A percentile compares a stretch with the other conserved stretches of the same genome.
phyloP scores from a whole-genome alignment of 2,888 invertebrate genomes.

The Diaprepes abbreviatus region DNA sequence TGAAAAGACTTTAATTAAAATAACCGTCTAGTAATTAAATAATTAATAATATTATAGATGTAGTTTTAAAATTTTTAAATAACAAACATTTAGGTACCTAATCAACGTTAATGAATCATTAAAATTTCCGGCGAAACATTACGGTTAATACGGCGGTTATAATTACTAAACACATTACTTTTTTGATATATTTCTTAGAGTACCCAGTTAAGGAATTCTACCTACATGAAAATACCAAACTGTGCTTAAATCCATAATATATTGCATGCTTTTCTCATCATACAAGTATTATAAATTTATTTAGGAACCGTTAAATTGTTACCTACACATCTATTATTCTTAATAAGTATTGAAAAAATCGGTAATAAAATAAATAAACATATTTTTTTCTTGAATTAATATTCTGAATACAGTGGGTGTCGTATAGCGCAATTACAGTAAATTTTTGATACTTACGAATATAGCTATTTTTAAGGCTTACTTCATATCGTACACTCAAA shows the following conservation, averaged over 20 bases:
- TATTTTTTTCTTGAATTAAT: constrained; percentile 40
- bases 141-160: constrained; percentile 13
- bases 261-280: constrained; percentile 40
- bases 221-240: constrained; percentile 44
- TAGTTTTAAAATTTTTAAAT: background rate
- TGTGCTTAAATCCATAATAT: constrained; percentile 32
- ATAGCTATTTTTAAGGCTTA: constrained; percentile 48
- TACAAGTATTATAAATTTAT: constrained; percentile 33
- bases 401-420: constrained; percentile 45
- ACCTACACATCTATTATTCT: constrained; percentile 44
- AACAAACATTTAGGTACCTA: constrained; percentile 17
- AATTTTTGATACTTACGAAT: constrained; percentile 45
- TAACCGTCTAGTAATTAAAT: background rate
- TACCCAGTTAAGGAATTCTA: constrained; percentile 42
- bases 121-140: constrained; percentile 30
- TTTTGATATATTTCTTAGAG: constrained; percentile 22
- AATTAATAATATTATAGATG: background rate
- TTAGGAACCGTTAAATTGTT: constrained; percentile 44
- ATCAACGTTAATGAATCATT: constrained; percentile 37
- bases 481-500: constrained; percentile 33
- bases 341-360: constrained; percentile 39
- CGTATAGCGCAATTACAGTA: constrained; percentile 40
- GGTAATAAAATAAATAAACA: constrained; percentile 50
- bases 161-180: constrained; percentile 34
- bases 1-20: background rate